Conservation (phyloP, 1,140 invertebrate species). For the Ceratosolen solmsi region DNA sequence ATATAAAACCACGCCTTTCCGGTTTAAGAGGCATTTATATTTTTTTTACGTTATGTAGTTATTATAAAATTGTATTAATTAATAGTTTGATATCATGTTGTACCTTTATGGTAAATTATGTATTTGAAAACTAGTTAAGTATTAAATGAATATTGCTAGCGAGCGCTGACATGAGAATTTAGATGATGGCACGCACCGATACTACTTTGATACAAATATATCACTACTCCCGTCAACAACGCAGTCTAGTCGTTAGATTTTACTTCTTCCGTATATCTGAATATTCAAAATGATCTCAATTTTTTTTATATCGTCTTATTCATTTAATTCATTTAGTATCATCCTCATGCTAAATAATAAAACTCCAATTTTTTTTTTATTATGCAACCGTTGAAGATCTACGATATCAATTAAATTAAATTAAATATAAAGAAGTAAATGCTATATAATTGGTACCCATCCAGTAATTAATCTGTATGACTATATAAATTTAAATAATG, state of each 20-base stretch:
- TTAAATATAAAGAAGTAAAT: no score
- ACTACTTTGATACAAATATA: background rate
- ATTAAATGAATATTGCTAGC: background rate
- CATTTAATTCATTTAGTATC: no score
- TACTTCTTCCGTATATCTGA: background rate
- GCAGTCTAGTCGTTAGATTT: background rate
- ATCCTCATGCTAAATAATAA: no score
- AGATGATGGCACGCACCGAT: background rate
- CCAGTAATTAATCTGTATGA: no score
- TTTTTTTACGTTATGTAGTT: slow-evolving; percentile 49
- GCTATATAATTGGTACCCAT: no score
- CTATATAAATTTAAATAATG: no score
- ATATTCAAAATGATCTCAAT: no score
- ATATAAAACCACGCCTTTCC: slow-evolving; percentile 37
- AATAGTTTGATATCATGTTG: slow-evolving; percentile 47
- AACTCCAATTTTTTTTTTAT: no score
- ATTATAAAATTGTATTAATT: slow-evolving; percentile 39
- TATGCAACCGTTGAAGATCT: no score
- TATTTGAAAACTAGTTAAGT: slow-evolving; percentile 24
- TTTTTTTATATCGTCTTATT: no score
- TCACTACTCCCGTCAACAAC: background rate
- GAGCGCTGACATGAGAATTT: background rate
- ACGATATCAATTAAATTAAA: no score
- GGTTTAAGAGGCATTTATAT: slow-evolving; percentile 34
- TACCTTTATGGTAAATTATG: slow-evolving; percentile 35